These are phyloP conservation scores for Cheiracanthium punctorium DNA, from an alignment of 2,888 invertebrate species.

Conservation along the genomic window DNA sequence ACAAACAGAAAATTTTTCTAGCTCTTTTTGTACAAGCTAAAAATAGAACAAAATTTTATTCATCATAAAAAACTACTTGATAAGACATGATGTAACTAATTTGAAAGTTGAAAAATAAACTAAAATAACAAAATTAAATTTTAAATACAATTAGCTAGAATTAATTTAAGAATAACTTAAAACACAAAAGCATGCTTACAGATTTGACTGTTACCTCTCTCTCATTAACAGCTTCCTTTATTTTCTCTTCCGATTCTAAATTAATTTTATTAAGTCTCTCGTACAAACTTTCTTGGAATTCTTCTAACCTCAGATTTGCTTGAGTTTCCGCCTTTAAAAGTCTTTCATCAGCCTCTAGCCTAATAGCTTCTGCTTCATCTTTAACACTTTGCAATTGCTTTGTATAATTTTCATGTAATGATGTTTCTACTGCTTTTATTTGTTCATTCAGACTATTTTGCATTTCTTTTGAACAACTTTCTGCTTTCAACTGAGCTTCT, in stretches of 20 bases:
- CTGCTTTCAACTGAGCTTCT: conserved; percentile 73
- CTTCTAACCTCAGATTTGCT: conserved; percentile 55
- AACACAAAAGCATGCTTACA: no score
- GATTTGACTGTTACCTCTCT: conserved; percentile 52
- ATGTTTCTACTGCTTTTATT: conserved; percentile 50
- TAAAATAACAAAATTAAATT: neutral
- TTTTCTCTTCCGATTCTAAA: conserved; percentile 48
- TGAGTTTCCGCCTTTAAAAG: conserved; percentile 38
- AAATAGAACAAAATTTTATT: no score
- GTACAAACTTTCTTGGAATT: conserved; percentile 67
- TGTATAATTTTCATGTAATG: conserved; percentile 38
- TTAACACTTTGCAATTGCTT: conserved; percentile 38
- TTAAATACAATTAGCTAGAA: neutral
- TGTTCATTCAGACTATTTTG: conserved; percentile 51
- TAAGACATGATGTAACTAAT: no score
- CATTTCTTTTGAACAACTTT: conserved; percentile 44
- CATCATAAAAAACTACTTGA: no score
- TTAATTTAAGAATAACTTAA: no score
- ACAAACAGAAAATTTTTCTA: conserved; percentile 26
- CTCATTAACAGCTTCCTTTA: conserved; percentile 47
- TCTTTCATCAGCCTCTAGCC: conserved; percentile 56
- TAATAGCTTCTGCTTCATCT: conserved; percentile 37
- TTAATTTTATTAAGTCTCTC: conserved; percentile 44
- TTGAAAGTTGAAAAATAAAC: no score
- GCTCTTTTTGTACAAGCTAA: neutral